Base-by-base conservation (phyloP, 2,113 vertebrate species). In the Speoplatyrhinus poulsoni region DNA sequence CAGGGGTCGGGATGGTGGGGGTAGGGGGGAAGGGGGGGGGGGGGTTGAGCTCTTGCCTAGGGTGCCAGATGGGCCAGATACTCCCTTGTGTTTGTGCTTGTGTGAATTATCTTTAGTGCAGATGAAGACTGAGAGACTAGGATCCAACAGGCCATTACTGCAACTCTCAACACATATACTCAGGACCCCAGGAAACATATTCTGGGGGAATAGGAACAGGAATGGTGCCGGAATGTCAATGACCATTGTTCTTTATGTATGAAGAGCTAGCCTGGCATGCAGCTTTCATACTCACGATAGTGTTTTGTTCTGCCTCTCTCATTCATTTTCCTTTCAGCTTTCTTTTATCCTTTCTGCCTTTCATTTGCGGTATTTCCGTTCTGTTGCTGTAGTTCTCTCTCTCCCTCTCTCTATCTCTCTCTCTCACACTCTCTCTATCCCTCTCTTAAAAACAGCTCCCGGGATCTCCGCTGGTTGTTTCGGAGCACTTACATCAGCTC, bases 381-480 rank as follows among this genome's bases (percentile, higher is more conserved):
- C 41, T 65, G 32, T 41, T 13, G 1, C 58, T 17, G 9, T 19
- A 15, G 50, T 13, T 3, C 62, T 60, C 26, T 32, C 47, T 65
- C 19, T 53, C 46, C 49, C 16, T 17, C 16, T 3, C n/a, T 11
- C n/a, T 62, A n/a, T 62, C 49, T 55, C 61, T 48, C 13, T 36
- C 32, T 36, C 19, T 36, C 26, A 17, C 41, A 50, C 57, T 79
- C 48, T 50, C 72, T 64, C 69, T 12, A 71, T 53, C 54, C 9
- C 72, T 53, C 19, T 0, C 86, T 87, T 81, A 83, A 73, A 78
- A 82, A 76, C 70, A 76, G 77, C 82, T 88, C 85, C 83, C 52
- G 62, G 86, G 82, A 85, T 73, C 76, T 82, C 86, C 81, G 58
- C 76, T 65, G 86, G 82, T 86, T 82, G 82, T 88, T 90, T 87